phyloP scores from a whole-genome alignment of 2,113 vertebrate species.

The Oncorhynchus nerka region DNA sequence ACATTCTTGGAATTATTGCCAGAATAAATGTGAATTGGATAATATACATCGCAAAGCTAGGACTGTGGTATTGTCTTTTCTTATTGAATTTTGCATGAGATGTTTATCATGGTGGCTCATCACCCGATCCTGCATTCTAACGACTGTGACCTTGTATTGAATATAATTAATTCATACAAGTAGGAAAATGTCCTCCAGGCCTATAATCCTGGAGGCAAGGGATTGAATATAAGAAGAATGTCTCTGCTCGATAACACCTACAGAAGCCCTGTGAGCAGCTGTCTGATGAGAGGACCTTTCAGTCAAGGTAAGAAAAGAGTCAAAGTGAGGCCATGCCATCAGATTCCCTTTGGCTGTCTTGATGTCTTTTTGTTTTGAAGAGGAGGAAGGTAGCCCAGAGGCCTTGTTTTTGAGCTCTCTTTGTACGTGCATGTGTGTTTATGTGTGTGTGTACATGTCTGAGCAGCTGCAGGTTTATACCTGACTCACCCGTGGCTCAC shows the following conservation, averaged over 20 bases:
- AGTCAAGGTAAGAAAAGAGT: conserved; percentile 11
- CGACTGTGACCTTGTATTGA: too few relatives aligned
- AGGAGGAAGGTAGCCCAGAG: conserved; percentile 12
- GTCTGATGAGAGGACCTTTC: conserved; percentile 27
- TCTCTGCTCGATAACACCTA: conserved; percentile 31
- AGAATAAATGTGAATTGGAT: too few relatives aligned
- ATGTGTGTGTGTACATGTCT: conserved; percentile 15
- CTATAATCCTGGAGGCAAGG: conserved; percentile 11
- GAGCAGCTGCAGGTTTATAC: conserved; percentile 19
- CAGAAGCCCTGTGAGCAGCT: conserved; percentile 5
- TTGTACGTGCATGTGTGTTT: not conserved
- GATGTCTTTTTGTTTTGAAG: conserved; percentile 25
- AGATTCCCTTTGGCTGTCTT: conserved; percentile 22
- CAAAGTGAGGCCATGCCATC: conserved; percentile 15
- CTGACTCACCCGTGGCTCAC: conserved; percentile 14
- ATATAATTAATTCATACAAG: too few relatives aligned
- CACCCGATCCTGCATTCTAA: too few relatives aligned
- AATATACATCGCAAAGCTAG: too few relatives aligned
- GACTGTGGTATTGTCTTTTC: too few relatives aligned
- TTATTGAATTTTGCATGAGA: too few relatives aligned
- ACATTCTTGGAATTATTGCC: too few relatives aligned
- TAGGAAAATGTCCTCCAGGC: not conserved
- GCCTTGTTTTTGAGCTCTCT: conserved; percentile 26
- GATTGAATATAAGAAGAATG: conserved; percentile 28
- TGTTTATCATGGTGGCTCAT: too few relatives aligned